These are phyloP conservation scores for Campylorhamphus procurvoides DNA, from an alignment of 2,113 vertebrate species.

Conservation along the genomic window DNA sequence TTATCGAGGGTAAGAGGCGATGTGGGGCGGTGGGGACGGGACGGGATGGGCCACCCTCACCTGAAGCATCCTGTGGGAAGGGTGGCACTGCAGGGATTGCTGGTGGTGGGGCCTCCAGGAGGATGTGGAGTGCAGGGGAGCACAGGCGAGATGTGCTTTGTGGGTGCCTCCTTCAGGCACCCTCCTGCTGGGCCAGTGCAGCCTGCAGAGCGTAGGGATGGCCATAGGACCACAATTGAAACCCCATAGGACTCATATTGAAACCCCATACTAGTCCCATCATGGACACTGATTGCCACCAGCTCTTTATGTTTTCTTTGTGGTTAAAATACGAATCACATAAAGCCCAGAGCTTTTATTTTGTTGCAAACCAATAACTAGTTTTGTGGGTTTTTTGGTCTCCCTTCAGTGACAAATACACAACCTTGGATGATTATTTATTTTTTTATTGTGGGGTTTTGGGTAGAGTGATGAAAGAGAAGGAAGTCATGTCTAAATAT, in stretches of 20 bases:
- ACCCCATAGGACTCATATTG: neutral
- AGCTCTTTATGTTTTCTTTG: slow-evolving; percentile 77
- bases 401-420: slow-evolving; percentile 51
- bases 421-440: slow-evolving; percentile 62
- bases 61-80: neutral
- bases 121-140: neutral
- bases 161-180: neutral
- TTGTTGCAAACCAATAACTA: slow-evolving; percentile 63
- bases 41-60: neutral
- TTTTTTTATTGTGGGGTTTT: slow-evolving; percentile 24
- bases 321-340: slow-evolving; percentile 14
- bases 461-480: slow-evolving; percentile 68
- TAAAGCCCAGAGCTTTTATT: slow-evolving; percentile 57
- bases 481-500: slow-evolving; percentile 72
- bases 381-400: neutral
- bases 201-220: neutral
- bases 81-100: neutral
- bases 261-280: neutral
- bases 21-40: neutral
- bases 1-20: slow-evolving; percentile 3
- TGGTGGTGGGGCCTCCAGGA: rapidly evolving
- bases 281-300: slow-evolving; percentile 64
- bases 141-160: neutral
- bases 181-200: neutral
- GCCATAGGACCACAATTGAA: neutral